Conservation (phyloP, 2,113 vertebrate genomes). For the Echinops telfairi region DNA sequence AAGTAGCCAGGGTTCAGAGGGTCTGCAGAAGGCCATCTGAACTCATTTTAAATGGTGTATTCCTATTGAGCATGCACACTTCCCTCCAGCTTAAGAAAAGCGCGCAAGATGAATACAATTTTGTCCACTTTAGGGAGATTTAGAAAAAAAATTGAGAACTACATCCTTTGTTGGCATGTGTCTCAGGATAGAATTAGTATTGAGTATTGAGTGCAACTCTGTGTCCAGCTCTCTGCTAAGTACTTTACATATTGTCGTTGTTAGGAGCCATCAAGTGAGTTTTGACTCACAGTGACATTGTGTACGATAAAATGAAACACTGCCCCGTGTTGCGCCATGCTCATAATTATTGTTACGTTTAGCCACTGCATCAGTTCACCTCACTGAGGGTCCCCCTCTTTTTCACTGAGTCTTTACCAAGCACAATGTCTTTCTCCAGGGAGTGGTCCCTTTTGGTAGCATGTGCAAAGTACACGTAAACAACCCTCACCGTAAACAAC, state of each 20-base stretch:
- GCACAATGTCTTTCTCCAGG: too few species aligned
- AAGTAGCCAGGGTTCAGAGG: neutral
- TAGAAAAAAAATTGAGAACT: conserved; percentile 1
- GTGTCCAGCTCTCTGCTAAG: neutral
- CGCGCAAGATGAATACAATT: neutral
- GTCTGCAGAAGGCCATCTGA: neutral
- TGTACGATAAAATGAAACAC: too few species aligned
- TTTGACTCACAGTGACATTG: too few species aligned
- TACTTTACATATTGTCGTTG: neutral
- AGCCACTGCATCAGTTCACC: too few species aligned
- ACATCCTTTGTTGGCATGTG: neutral
- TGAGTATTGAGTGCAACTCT: neutral
- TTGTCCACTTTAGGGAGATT: neutral
- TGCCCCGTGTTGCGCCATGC: too few species aligned
- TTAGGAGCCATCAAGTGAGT: too few species aligned
- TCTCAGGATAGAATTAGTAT: neutral
- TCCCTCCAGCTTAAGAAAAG: neutral
- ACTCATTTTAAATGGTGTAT: conserved; percentile 20
- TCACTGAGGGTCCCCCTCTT: too few species aligned
- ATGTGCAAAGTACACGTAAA: too few species aligned
- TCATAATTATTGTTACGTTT: too few species aligned
- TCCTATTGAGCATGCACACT: neutral
- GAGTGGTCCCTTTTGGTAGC: too few species aligned
- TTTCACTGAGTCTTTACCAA: too few species aligned
- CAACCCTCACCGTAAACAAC: too few species aligned